Conservation (phyloP, 2,113 vertebrate genomes). For the Amblyornis subalaris region DNA sequence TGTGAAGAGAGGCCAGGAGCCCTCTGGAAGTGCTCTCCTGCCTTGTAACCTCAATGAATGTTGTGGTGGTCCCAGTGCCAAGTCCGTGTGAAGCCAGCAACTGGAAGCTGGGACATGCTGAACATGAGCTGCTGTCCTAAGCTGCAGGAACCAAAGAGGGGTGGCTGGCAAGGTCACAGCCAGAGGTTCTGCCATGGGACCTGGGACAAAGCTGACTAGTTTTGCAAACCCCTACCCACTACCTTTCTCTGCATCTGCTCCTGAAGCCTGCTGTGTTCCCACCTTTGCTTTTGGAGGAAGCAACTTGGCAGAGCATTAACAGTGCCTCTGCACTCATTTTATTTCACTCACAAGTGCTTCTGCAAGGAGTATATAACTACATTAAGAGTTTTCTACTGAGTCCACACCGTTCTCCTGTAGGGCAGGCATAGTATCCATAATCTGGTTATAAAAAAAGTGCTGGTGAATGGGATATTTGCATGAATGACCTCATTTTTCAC, state of each 20-base stretch:
- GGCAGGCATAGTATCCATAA: background rate
- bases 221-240: background rate
- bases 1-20: background rate
- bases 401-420: background rate
- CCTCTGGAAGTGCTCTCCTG: background rate
- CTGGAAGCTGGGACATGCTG: background rate
- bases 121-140: background rate
- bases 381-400: background rate
- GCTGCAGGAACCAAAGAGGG: fast-evolving
- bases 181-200: background rate
- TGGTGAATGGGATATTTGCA: background rate
- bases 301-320: background rate
- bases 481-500: background rate
- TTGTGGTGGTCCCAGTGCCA: background rate
- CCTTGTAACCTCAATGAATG: fast-evolving
- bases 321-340: no score
- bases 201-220: background rate
- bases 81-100: background rate
- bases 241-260: background rate
- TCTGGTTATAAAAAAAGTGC: background rate
- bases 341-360: background rate
- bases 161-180: background rate
- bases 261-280: background rate
- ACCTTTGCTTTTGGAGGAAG: background rate
- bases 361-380: background rate